Evolutionary conservation across 2,888 invertebrate genomes (phyloP).

Genomic region (Drosophila pseudotakahashii): DNA sequence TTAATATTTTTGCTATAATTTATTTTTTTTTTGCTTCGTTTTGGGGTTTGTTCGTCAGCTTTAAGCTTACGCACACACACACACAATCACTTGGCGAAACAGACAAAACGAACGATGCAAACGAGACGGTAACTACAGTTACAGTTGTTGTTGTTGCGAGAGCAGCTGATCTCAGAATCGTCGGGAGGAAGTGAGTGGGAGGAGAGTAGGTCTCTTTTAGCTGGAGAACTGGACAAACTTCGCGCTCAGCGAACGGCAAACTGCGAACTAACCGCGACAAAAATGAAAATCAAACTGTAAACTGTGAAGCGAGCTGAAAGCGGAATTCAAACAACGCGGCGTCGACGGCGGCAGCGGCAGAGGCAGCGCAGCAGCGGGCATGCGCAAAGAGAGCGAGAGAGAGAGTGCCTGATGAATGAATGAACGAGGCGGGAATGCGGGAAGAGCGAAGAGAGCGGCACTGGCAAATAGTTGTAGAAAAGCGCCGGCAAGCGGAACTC

Average conservation of each 20-base stretch:
- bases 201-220: constrained; percentile 7
- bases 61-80: constrained; percentile 62
- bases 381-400: constrained; percentile 34
- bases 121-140: constrained; percentile 48
- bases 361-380: constrained; percentile 19
- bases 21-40: constrained; percentile 52
- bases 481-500: constrained; percentile 68
- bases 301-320: constrained; percentile 55
- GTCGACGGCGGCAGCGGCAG: constrained; percentile 41
- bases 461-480: constrained; percentile 58
- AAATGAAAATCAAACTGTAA: constrained; percentile 74
- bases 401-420: constrained; percentile 47
- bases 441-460: constrained; percentile 35
- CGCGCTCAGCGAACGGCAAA: constrained; percentile 61
- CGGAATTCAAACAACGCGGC: constrained; percentile 56
- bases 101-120: constrained; percentile 31
- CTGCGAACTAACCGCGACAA: constrained; percentile 55
- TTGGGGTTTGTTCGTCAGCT: constrained; percentile 57
- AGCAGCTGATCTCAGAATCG: constrained; percentile 47
- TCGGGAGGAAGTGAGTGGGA: constrained; percentile 41
- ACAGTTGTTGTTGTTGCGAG: constrained; percentile 36
- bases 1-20: constrained; percentile 59
- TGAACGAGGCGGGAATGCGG: constrained; percentile 42
- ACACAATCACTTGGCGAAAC: constrained; percentile 36
- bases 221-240: constrained; percentile 13